These are phyloP conservation scores for Dione vanillae DNA, from an alignment of 2,888 invertebrate genomes.

Conservation along the genomic window DNA sequence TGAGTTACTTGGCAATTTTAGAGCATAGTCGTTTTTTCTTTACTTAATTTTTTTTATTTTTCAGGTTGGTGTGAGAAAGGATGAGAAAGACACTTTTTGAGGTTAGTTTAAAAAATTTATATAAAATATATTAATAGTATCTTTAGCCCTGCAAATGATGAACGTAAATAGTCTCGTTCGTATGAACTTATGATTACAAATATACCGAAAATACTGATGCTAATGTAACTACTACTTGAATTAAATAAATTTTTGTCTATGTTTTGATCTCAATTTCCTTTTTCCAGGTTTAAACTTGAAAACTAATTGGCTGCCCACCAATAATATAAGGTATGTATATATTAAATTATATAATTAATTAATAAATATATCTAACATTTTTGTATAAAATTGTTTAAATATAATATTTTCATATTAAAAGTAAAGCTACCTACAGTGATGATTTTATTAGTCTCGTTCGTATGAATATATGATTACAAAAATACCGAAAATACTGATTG, in stretches of 20 bases:
- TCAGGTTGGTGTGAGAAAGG: slow-evolving; percentile 54
- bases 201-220: slow-evolving; percentile 55
- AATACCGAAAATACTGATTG: slow-evolving; percentile 61
- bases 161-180: slow-evolving; percentile 74
- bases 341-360: too few relatives aligned
- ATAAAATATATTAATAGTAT: background rate
- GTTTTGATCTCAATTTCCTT: background rate
- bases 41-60: slow-evolving; percentile 75
- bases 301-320: too few relatives aligned
- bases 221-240: slow-evolving; percentile 40
- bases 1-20: slow-evolving; percentile 65
- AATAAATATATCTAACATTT: too few relatives aligned
- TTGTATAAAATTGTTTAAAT: too few relatives aligned
- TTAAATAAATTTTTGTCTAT: background rate
- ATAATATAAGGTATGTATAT: background rate
- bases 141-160: slow-evolving; percentile 54
- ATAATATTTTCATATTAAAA: too few relatives aligned
- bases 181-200: slow-evolving; percentile 72
- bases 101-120: slow-evolving; percentile 24
- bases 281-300: slow-evolving; percentile 11
- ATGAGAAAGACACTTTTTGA: background rate
- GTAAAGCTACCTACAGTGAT: slow-evolving; percentile 58
- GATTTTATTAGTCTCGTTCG: slow-evolving; percentile 66
- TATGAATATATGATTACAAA: slow-evolving; percentile 69
- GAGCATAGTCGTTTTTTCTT: slow-evolving; percentile 68